These are phyloP conservation scores for Eristalinus aeneus DNA, from an alignment of 2,888 invertebrate genomes.

Conservation along the genomic window DNA sequence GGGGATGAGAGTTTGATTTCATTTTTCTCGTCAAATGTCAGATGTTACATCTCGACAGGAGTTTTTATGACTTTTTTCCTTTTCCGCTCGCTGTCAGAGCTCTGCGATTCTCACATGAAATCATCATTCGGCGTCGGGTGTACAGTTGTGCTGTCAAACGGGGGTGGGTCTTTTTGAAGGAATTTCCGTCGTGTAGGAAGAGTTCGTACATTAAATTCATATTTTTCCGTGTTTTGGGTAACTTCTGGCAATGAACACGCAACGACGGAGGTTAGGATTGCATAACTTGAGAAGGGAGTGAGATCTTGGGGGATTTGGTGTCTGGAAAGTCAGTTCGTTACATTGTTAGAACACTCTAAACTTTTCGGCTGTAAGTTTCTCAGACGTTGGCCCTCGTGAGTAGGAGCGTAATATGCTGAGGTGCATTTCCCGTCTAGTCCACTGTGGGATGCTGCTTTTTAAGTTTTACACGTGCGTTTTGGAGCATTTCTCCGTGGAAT, in stretches of 20 bases:
- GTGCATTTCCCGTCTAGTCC: too few relatives aligned
- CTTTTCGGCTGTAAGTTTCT: too few relatives aligned
- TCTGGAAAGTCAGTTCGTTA: too few relatives aligned
- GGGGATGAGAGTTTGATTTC: background rate
- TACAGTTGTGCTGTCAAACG: background rate
- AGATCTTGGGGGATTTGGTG: too few relatives aligned
- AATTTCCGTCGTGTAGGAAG: background rate
- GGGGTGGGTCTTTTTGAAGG: background rate
- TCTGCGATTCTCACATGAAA: background rate
- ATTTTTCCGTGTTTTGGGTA: background rate
- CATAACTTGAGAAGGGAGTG: too few relatives aligned
- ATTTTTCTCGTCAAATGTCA: background rate
- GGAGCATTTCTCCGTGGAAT: too few relatives aligned
- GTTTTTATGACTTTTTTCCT: background rate
- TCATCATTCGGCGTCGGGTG: background rate
- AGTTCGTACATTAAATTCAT: background rate
- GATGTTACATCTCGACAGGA: background rate
- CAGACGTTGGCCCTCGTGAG: too few relatives aligned
- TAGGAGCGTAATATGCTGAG: too few relatives aligned
- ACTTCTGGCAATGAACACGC: background rate
- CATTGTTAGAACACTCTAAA: too few relatives aligned
- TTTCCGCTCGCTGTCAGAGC: background rate
- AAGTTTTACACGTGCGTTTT: too few relatives aligned
- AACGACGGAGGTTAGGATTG: too few relatives aligned
- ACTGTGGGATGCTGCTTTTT: too few relatives aligned